Base-by-base conservation (phyloP, 2,797 vertebrate species). In the Melopsittacus undulatus region DNA sequence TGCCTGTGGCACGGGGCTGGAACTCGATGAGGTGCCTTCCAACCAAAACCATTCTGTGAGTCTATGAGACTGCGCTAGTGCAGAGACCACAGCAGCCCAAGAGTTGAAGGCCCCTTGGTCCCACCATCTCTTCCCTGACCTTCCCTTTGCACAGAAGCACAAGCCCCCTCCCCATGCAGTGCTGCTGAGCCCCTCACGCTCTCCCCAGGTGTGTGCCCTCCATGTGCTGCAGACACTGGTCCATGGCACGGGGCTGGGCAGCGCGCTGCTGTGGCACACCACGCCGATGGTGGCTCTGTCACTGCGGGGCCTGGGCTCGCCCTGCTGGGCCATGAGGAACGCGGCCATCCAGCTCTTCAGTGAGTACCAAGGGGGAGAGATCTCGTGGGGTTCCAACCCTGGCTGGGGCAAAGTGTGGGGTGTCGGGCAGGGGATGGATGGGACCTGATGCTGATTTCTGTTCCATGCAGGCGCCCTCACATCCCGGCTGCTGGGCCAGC, bases 271-370 rank as follows among this genome's bases (percentile, higher is more conserved):
- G 78, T 98, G 97, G 69, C 98, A 98, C 19, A 96, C 98, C 16
- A 94, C 98, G 0, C 95, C 97, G 2, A 97, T 99, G 57, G 97
- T 98, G 95, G 95, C 98, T 36, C 91, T 99, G 94, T 98, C 98
- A 0, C 98, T 99, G 75, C 97, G 22, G 26, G 97, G 98, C 27
- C 96, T 99, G 63, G 97, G 97, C 57, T 99, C 99, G 1, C 98
- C 98, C 0, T 99, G 98, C 97, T 99, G 99, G 99, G 98, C 98
- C 85, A 99, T 99, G 99, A 99, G 98, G 96, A 99, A 99, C 1
- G 99, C 99, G 1, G 98, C 98, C 62, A 97, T 99, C 94, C 99
- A 99, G 92, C 98, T 99, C 68, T 99, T 99, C 98, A 99, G 99
- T 99, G 97, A 97, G 98, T 96, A 78, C 9, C 0, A 1, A 24